Evolutionary conservation across 1,140 invertebrate species (phyloP).

Genomic region (Formica exsecta): DNA sequence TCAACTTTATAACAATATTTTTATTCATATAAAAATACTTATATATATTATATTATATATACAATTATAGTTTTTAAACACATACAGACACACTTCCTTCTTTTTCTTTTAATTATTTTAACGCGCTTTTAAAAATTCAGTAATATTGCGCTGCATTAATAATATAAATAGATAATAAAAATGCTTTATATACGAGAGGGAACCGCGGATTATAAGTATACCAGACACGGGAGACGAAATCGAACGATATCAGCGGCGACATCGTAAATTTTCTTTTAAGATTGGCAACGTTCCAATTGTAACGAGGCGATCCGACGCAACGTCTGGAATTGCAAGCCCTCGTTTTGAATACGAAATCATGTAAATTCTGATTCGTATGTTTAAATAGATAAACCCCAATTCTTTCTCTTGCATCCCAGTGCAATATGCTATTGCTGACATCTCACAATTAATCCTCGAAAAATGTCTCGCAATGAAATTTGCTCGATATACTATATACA

Average conservation of each 20-base stretch:
- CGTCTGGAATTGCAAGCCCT: conserved; percentile 65
- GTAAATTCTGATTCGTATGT: conserved; percentile 56
- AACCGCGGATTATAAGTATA: neutral
- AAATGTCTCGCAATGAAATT: neutral
- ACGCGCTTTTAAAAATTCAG: neutral
- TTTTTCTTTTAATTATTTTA: neutral
- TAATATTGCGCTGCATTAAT: neutral
- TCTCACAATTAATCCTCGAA: conserved; percentile 3
- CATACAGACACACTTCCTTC: too few species aligned
- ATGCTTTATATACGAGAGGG: neutral
- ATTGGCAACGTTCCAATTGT: conserved; percentile 74
- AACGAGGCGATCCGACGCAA: conserved; percentile 64
- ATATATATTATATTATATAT: too few species aligned
- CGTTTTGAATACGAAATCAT: conserved; percentile 66
- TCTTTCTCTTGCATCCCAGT: neutral
- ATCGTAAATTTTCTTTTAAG: conserved; percentile 38
- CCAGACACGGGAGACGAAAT: neutral
- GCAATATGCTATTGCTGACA: neutral
- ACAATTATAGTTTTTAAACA: too few species aligned
- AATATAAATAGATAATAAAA: neutral
- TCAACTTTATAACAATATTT: neutral
- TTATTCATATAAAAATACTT: too few species aligned
- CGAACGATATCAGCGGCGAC: neutral
- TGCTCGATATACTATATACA: neutral
- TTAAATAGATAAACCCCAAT: conserved; percentile 56